These are phyloP conservation scores for Scolopax mira DNA, from an alignment of 2,113 vertebrate genomes.

Conservation along the genomic window DNA sequence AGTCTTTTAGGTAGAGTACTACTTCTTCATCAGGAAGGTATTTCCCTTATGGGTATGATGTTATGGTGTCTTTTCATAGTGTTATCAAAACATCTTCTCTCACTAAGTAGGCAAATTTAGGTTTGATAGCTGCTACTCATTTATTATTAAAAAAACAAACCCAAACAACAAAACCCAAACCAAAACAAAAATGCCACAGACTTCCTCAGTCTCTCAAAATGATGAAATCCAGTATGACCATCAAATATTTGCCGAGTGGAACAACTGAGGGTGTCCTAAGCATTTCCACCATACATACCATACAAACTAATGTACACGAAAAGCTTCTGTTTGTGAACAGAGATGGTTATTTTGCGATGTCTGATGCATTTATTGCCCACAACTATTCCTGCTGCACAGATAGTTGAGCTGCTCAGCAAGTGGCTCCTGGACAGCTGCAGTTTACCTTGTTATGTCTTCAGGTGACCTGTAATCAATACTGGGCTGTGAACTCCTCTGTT, in stretches of 20 bases:
- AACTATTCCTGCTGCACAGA: not conserved
- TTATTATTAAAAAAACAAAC: not conserved
- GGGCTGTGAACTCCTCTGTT: not conserved
- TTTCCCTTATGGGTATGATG: not conserved
- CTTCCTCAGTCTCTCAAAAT: not conserved
- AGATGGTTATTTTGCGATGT: not conserved
- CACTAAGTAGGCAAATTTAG: not conserved
- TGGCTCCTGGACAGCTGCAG: not conserved
- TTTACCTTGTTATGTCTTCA: not conserved
- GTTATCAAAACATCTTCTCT: not conserved
- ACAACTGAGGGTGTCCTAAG: not conserved
- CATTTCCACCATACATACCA: not conserved
- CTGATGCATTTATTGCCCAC: not conserved
- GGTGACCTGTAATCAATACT: not conserved
- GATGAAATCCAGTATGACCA: not conserved
- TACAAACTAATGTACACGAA: not conserved
- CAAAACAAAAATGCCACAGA: not conserved
- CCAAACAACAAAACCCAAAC: not conserved
- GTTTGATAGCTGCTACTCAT: not conserved
- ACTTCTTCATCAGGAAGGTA: not conserved
- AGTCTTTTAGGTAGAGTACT: not conserved
- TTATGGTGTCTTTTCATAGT: not conserved
- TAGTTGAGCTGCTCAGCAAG: not conserved
- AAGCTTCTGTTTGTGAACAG: not conserved
- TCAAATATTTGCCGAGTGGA: not conserved